phyloP scores from a whole-genome alignment of 2,113 vertebrate genomes.

The Vulpes ferrilata region DNA sequence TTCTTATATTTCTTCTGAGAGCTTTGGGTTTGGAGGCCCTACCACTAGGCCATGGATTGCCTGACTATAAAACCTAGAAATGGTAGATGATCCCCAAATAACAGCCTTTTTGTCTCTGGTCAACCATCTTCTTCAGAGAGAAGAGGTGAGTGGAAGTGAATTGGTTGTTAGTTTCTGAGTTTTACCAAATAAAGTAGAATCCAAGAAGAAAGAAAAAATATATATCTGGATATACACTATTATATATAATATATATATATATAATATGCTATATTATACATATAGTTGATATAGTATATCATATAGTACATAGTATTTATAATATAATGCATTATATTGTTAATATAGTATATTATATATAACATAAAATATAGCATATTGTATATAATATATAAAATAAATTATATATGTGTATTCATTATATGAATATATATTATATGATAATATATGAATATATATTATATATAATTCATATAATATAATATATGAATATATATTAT shows the following conservation, averaged over 20 bases:
- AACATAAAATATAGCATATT: neutral
- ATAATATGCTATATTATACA: neutral
- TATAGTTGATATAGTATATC: neutral
- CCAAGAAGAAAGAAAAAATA: neutral
- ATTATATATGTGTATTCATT: neutral
- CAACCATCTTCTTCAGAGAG: neutral
- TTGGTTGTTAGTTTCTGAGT: neutral
- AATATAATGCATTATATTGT: neutral
- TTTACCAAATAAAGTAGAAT: neutral
- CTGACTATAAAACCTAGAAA: neutral
- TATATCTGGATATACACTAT: neutral
- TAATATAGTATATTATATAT: neutral
- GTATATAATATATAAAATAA: neutral
- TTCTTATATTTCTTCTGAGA: neutral
- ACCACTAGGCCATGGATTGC: neutral
- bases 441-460: too few species aligned
- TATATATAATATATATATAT: neutral
- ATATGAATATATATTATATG: too few species aligned
- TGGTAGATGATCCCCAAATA: neutral
- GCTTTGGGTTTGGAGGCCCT: neutral
- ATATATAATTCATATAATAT: too few species aligned
- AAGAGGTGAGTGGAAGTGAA: neutral
- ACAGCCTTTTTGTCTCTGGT: neutral
- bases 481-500: too few species aligned
- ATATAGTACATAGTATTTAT: too few species aligned